Evolutionary conservation across 2,888 invertebrate species (phyloP).

Genomic region (Cephus runcator): DNA sequence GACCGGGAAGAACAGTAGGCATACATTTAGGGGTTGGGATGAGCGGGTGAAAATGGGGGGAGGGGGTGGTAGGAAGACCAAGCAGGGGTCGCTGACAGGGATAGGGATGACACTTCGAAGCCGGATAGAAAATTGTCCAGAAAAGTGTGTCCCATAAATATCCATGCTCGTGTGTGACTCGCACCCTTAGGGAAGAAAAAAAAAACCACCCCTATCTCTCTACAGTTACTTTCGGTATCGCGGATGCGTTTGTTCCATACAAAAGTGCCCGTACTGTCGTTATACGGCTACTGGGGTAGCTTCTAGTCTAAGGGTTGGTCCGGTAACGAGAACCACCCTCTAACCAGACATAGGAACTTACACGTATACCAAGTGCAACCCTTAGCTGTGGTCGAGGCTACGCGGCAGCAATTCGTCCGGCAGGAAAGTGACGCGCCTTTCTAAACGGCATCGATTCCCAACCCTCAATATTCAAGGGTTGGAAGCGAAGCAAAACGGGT

Average conservation of each 20-base stretch:
- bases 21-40: not conserved
- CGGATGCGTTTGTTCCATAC: not conserved
- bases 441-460: not conserved
- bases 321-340: not conserved
- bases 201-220: not conserved
- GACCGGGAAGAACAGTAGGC: not conserved
- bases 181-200: not conserved
- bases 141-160: conserved; percentile 18
- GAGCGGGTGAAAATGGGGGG: not conserved
- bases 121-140: conserved; percentile 21
- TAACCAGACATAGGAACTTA: not conserved
- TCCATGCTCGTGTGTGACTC: not conserved
- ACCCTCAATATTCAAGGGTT: not conserved
- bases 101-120: conserved; percentile 4
- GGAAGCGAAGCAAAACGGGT: not conserved
- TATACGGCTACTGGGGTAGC: not conserved
- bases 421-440: not conserved
- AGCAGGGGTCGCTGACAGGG: not conserved
- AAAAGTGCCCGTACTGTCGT: not conserved
- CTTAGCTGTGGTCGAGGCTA: not conserved
- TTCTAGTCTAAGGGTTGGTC: not conserved
- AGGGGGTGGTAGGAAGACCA: not conserved
- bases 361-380: not conserved
- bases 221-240: not conserved
- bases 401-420: not conserved